A percentile compares a stretch with the other conserved stretches of the same genome.
phyloP scores from a whole-genome alignment of 92 coral and sea anemone genomes.

The Meandrina meandrites region DNA sequence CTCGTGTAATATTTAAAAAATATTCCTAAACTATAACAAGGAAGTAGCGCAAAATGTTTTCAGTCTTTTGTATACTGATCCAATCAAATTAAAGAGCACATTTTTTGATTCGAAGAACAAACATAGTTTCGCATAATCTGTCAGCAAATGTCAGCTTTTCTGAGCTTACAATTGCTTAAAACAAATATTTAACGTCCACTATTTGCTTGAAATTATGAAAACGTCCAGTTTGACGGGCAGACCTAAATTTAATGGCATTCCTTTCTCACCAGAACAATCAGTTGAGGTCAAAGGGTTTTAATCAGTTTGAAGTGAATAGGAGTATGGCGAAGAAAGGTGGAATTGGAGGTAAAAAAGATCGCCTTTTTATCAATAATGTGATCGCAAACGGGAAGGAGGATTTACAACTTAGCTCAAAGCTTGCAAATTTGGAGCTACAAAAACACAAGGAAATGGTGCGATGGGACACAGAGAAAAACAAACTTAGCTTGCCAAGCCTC shows the following conservation, averaged over 20 bases:
- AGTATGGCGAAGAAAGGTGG: constrained; percentile 27
- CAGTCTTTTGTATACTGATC: not conserved
- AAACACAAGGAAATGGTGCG: constrained; percentile 36
- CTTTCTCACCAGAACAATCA: constrained; percentile 29
- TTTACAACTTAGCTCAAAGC: constrained; percentile 17
- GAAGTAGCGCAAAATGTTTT: not conserved
- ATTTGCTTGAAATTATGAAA: constrained; percentile 1
- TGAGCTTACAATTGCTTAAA: not conserved
- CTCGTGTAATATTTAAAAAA: not conserved
- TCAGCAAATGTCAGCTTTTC: not conserved
- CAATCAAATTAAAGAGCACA: not conserved
- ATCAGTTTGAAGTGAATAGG: not conserved
- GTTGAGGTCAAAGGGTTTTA: constrained; percentile 14
- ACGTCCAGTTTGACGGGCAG: not conserved
- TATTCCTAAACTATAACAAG: not conserved
- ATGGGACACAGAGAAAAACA: constrained; percentile 31
- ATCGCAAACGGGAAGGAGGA: constrained; percentile 19
- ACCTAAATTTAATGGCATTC: constrained; percentile 27
- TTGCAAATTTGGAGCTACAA: constrained; percentile 31
- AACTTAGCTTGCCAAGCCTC: constrained; percentile 31
- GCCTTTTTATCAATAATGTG: constrained; percentile 2
- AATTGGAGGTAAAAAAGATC: constrained; percentile 21
- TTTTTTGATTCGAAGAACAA: constrained; percentile 8
- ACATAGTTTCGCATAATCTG: constrained; percentile 7
- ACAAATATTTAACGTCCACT: constrained; percentile 8